Evolutionary conservation across 1,140 invertebrate species (phyloP).

Genomic region (Brachionus koreanus): DNA sequence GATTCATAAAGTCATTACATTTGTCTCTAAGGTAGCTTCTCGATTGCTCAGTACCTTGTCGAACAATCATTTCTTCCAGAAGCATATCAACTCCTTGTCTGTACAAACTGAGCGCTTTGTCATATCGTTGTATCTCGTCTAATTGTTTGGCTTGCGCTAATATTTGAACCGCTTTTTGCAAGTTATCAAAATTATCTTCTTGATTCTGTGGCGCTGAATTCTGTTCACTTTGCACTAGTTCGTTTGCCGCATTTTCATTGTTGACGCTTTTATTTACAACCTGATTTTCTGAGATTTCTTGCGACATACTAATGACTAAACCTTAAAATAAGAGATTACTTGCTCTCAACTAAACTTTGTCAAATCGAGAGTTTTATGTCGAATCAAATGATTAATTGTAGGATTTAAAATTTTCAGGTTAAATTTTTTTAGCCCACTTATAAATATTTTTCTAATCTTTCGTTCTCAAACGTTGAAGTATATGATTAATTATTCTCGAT

Average conservation of each 20-base stretch:
- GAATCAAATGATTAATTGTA: neutral
- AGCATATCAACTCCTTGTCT: conserved; percentile 43
- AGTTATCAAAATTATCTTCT: conserved; percentile 32
- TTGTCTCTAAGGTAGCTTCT: conserved; percentile 40
- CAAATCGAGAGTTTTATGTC: neutral
- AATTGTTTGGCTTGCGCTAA: conserved; percentile 33
- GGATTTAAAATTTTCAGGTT: neutral
- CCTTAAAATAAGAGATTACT: neutral
- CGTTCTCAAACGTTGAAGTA: neutral
- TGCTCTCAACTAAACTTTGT: neutral
- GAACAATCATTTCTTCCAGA: conserved; percentile 38
- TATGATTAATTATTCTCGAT: neutral
- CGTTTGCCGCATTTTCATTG: neutral
- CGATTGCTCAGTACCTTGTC: conserved; percentile 43
- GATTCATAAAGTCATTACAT: conserved; percentile 44
- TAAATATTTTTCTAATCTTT: neutral
- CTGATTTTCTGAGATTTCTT: conserved; percentile 6
- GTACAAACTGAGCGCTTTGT: conserved; percentile 29
- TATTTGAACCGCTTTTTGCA: conserved; percentile 40
- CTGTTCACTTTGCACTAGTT: neutral
- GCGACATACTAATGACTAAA: neutral
- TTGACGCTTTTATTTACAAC: neutral
- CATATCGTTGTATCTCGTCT: conserved; percentile 14
- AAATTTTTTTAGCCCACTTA: neutral
- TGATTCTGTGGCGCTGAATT: neutral